phyloP scores from a whole-genome alignment of 2,797 vertebrate species.

The Phoeniculus purpureus region DNA sequence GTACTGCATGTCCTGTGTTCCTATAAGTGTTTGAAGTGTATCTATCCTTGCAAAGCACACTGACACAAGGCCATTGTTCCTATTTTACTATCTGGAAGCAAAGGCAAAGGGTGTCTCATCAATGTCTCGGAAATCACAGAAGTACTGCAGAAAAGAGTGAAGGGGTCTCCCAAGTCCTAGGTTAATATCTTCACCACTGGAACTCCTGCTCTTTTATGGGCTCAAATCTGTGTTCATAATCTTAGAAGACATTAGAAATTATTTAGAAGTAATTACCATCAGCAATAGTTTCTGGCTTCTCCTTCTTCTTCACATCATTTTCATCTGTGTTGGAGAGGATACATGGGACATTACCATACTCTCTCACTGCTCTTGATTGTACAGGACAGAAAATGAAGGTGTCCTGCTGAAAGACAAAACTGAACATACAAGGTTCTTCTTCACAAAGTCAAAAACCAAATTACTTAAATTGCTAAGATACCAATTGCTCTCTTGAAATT shows the following conservation, averaged over 20 bases:
- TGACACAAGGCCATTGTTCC: background rate
- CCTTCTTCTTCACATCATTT: no score
- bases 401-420: background rate
- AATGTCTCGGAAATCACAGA: background rate
- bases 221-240: background rate
- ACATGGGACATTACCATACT: constrained; percentile 15
- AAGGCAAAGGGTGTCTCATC: background rate
- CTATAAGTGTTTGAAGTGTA: background rate
- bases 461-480: background rate
- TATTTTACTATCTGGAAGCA: background rate
- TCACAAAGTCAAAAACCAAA: background rate
- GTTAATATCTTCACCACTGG: background rate
- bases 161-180: no score
- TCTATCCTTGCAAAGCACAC: background rate
- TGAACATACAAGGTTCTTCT: background rate
- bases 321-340: background rate
- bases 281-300: background rate
- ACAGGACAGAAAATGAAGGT: constrained; percentile 35
- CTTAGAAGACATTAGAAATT: background rate
- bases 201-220: background rate
- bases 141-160: background rate
- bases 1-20: no score
- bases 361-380: constrained; percentile 30
- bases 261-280: background rate
- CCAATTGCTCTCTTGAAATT: background rate